Percentiles rank a stretch among this genome's conserved stretches.
These are phyloP conservation scores for Enoplosus armatus DNA, from an alignment of 2,797 vertebrate genomes.

Conservation along the genomic window DNA sequence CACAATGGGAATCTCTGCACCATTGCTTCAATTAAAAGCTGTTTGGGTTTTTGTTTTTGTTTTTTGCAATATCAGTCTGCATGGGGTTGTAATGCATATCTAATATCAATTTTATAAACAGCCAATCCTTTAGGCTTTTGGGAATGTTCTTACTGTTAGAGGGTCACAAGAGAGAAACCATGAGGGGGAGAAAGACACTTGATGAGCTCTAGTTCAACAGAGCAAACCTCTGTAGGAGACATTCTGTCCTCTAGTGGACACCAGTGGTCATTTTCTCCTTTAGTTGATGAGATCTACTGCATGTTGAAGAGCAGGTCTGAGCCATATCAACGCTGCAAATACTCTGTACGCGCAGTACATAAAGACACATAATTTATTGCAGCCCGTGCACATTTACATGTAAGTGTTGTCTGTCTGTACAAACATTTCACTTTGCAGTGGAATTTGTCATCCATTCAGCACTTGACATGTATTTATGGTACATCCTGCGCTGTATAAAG, in stretches of 20 bases:
- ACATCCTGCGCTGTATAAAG: constrained; percentile 52
- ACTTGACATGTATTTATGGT: constrained; percentile 62
- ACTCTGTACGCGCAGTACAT: constrained; percentile 8
- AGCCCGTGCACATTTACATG: constrained; percentile 46
- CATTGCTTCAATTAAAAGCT: constrained; percentile 61
- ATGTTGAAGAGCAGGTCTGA: constrained; percentile 24
- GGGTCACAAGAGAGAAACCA: constrained; percentile 14
- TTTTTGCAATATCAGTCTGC: constrained; percentile 37
- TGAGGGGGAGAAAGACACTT: constrained; percentile 15
- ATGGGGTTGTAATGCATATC: constrained; percentile 64
- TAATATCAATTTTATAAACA: constrained; percentile 71
- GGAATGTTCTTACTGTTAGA: constrained; percentile 55
- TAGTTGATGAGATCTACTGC: background rate
- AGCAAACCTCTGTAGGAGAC: constrained; percentile 61
- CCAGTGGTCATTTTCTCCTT: constrained; percentile 31
- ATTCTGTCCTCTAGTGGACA: constrained; percentile 80
- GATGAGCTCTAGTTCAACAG: constrained; percentile 51
- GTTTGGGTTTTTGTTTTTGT: background rate
- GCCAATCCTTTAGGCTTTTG: constrained; percentile 54
- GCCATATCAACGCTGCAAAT: constrained; percentile 37
- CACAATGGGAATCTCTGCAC: constrained; percentile 22
- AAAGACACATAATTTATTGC: constrained; percentile 49
- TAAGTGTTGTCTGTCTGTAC: constrained; percentile 41
- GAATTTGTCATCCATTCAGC: constrained; percentile 55
- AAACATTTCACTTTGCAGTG: constrained; percentile 59